Evolutionary conservation across 2,888 invertebrate species (phyloP), one percentile per base, ranked within the genome.

Genomic region (Catocala nupta): DNA sequence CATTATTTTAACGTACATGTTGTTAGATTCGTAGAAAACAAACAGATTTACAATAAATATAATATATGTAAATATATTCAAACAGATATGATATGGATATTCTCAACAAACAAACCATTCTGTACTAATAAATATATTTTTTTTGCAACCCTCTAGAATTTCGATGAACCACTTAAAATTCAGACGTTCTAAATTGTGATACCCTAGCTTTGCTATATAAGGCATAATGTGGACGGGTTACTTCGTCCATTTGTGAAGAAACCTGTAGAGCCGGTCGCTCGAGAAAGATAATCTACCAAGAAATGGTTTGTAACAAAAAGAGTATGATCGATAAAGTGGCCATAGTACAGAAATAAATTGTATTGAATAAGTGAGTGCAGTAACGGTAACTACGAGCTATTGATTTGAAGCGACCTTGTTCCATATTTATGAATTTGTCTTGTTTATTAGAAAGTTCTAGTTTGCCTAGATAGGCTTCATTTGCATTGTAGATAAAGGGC

Each of bases 261-360:
- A 86, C 88, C 69, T 59, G 86, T 56, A 71, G 51, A 72, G 86
- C 88, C 82, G 84, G 88, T 88, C 81, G 34, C 58, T 59, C 66
- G 68, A 75, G 77, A 78, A 75, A 79, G 73, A 78, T 69, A 72
- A 78, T 79, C 75, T 70, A 75, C 69, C 59, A 68, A 73, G 73
- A 79, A 80, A 81, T 79, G 66, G 73, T 71, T 59, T 53, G 34
- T 59, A 63, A 60, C 64, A 73, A 77, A 77, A 74, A 70, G 43
- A 70, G 49, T 70, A 68, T 62, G 78, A 78, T 80, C 70, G 68
- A 76, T 74, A 71, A 59, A 55, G 55, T 66, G 70, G 73, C 77
- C 77, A 73, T 51, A 53, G 58, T 69, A 68, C 60, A 60, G 66
- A 68, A 73, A 76, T 65, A 70, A 63, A 70, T 12, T 60, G 45